A percentile compares a stretch with the other conserved stretches of the same genome.
These are phyloP conservation scores for Syngnathus acus DNA, from an alignment of 2,797 vertebrate species.

Conservation along the genomic window DNA sequence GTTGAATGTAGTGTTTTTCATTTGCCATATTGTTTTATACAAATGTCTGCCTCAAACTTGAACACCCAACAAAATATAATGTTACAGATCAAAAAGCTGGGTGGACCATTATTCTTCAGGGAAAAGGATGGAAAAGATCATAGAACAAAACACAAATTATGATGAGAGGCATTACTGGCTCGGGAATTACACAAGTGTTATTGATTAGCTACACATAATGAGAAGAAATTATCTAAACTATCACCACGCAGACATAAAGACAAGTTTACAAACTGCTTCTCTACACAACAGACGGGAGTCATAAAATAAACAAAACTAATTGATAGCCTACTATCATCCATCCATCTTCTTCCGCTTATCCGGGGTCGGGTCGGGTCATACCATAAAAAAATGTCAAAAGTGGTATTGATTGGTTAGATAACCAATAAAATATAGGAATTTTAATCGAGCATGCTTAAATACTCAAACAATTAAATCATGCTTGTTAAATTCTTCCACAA, in stretches of 20 bases:
- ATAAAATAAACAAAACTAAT: background rate
- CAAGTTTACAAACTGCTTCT: background rate
- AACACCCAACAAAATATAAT: background rate
- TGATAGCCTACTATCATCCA: background rate
- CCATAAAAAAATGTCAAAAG: background rate
- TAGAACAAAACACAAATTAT: background rate
- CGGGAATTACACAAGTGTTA: background rate
- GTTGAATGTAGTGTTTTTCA: too few species aligned
- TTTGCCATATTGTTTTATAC: too few species aligned
- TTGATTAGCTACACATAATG: background rate
- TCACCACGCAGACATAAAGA: background rate
- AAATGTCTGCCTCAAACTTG: too few species aligned
- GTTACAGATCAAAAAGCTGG: background rate
- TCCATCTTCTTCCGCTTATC: too few species aligned
- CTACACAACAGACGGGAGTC: background rate
- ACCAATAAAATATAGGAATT: background rate
- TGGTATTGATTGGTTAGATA: too few species aligned
- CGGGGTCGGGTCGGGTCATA: too few species aligned
- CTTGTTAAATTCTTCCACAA: background rate
- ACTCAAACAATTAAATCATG: too few species aligned
- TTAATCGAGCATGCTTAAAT: background rate
- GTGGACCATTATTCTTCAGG: background rate
- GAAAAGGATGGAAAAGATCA: background rate
- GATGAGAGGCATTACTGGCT: background rate
- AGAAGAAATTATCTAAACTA: background rate